phyloP scores from a whole-genome alignment of 2,888 invertebrate species.

The Noctuana brunneofusca region DNA sequence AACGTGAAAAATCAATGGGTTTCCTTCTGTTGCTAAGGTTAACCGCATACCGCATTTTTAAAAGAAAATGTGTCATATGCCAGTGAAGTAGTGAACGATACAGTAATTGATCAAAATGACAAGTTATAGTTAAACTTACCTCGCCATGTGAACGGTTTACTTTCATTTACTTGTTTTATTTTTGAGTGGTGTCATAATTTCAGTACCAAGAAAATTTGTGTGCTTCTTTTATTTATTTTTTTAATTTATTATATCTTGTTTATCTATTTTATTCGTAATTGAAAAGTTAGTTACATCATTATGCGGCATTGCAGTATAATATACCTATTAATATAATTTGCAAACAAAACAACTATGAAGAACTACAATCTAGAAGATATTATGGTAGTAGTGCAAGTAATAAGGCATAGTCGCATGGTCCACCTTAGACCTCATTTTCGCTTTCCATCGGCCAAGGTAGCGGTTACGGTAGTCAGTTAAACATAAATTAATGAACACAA shows the following conservation, averaged over 20 bases:
- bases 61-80: conserved; percentile 76
- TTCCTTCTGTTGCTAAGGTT: conserved; percentile 68
- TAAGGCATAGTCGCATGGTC: background rate
- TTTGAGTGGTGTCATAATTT: conserved; percentile 75
- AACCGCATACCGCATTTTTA: conserved; percentile 81
- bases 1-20: conserved; percentile 80
- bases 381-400: background rate
- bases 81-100: conserved; percentile 68
- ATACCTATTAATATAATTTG: background rate
- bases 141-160: conserved; percentile 70
- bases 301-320: conserved; percentile 5
- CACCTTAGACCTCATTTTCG: background rate
- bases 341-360: background rate
- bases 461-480: no score
- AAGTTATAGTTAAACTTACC: conserved; percentile 48
- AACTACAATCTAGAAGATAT: background rate
- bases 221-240: conserved; percentile 23
- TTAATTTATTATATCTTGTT: conserved; percentile 7
- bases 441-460: no score
- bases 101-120: conserved; percentile 49
- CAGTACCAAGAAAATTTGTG: conserved; percentile 47
- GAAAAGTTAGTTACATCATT: conserved; percentile 22
- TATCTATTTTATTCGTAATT: conserved; percentile 2
- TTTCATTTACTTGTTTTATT: conserved; percentile 58
- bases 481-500: background rate